These are phyloP conservation scores for Dryobota labecula DNA, from an alignment of 2,888 invertebrate species.

Conservation along the genomic window DNA sequence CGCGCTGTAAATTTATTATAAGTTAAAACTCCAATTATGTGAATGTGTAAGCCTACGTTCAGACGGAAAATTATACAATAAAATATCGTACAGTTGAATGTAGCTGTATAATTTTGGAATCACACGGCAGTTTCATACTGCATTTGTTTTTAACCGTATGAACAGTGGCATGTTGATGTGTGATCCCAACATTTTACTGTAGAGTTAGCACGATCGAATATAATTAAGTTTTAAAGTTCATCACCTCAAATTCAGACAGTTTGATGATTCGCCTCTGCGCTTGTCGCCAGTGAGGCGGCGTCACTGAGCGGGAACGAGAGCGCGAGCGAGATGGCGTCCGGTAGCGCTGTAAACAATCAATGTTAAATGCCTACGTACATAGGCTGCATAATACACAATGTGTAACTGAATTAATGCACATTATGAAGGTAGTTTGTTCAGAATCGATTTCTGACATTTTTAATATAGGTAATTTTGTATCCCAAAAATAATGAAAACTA, in stretches of 20 bases:
- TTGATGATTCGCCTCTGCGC: slow-evolving; percentile 96
- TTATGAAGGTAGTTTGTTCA: too few relatives aligned
- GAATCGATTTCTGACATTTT: too few relatives aligned
- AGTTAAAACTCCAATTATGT: neutral
- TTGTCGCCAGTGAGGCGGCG: slow-evolving; percentile 98
- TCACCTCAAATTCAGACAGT: slow-evolving; percentile 94
- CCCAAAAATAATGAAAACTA: too few relatives aligned
- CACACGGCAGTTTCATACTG: neutral
- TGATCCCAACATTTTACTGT: neutral
- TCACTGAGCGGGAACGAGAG: slow-evolving; percentile 96
- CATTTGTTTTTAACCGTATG: too few relatives aligned
- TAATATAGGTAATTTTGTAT: too few relatives aligned
- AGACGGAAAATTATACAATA: neutral
- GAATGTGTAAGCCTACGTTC: neutral
- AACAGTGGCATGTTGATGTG: too few relatives aligned
- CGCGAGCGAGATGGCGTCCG: slow-evolving; percentile 96
- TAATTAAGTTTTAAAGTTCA: too few relatives aligned
- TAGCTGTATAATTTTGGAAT: neutral
- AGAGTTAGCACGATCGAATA: slow-evolving; percentile 9
- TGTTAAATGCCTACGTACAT: slow-evolving; percentile 4
- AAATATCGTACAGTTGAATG: neutral
- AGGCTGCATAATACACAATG: too few relatives aligned
- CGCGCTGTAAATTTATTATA: slow-evolving; percentile 81
- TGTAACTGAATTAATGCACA: too few relatives aligned
- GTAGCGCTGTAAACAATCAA: slow-evolving; percentile 91